A percentile compares a stretch with the other conserved stretches of the same genome.
Evolutionary conservation across 2,113 vertebrate species (phyloP).

Genomic region (Rhinogobius similis): DNA sequence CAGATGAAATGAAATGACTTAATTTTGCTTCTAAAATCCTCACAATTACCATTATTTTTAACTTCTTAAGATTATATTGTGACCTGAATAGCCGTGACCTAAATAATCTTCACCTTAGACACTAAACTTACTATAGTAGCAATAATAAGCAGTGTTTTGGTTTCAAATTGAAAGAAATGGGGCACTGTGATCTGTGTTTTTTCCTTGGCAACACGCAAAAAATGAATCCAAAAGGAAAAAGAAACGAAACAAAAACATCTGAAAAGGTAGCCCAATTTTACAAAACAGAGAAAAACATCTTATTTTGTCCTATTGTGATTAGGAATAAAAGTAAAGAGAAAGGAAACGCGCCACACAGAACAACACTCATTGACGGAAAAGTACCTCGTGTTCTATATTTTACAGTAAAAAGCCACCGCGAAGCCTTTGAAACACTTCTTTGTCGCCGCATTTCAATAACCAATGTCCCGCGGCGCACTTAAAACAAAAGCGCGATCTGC

Average conservation of each 20-base stretch:
- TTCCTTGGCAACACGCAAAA: background rate
- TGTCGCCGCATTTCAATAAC: background rate
- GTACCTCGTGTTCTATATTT: background rate
- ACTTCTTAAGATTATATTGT: background rate
- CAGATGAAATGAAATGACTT: too few relatives aligned
- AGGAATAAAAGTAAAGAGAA: background rate
- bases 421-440: background rate
- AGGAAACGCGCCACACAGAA: background rate
- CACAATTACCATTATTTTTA: too few relatives aligned
- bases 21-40: too few relatives aligned
- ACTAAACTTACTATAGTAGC: too few relatives aligned
- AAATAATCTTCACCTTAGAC: too few relatives aligned
- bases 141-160: background rate
- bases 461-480: slow-evolving; percentile 14
- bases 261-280: background rate
- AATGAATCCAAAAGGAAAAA: background rate
- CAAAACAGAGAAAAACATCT: background rate
- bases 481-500: slow-evolving; percentile 54
- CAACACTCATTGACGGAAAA: background rate
- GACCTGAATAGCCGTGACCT: too few relatives aligned
- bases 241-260: background rate
- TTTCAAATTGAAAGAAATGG: background rate
- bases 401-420: background rate
- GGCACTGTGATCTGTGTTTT: background rate
- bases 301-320: background rate